Percentiles rank a stretch among this genome's conserved stretches.
phyloP scores from a whole-genome alignment of 1,140 invertebrate species.

The Amphibalanus amphitrite region DNA sequence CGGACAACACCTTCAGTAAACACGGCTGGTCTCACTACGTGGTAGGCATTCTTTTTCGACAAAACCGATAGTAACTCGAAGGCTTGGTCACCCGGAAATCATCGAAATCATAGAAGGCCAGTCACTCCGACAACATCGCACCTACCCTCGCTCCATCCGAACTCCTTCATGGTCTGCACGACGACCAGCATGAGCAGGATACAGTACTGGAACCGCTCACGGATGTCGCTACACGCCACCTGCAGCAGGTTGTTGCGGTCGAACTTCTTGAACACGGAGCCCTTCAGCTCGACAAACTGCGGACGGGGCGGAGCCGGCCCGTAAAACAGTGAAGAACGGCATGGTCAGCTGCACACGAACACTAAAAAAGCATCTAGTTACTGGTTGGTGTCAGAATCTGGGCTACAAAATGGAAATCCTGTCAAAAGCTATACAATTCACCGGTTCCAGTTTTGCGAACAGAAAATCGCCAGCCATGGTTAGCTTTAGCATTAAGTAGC shows the following conservation, averaged over 20 bases:
- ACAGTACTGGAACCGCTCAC: conserved; percentile 86
- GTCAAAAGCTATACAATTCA: no score
- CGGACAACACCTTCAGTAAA: no score
- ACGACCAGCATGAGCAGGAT: conserved; percentile 83
- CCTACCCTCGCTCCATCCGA: conserved; percentile 68
- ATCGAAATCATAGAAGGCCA: no score
- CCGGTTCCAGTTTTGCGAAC: no score
- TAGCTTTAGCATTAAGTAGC: no score
- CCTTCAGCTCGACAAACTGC: conserved; percentile 96
- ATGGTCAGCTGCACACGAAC: conserved; percentile 4
- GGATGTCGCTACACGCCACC: conserved; percentile 83
- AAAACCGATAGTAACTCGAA: no score
- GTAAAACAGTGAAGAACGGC: conserved; percentile 4
- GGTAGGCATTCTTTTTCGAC: no score
- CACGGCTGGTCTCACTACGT: no score
- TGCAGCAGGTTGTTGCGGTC: conserved; percentile 92
- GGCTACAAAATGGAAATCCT: no score
- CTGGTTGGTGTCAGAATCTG: conserved; percentile 6
- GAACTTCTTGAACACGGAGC: conserved; percentile 97
- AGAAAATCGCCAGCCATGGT: no score
- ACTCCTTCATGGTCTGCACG: conserved; percentile 97
- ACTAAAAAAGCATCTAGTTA: conserved; percentile 1
- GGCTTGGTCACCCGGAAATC: no score
- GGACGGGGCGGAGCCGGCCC: conserved; percentile 18
- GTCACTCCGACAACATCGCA: no score